Conservation (phyloP, 2,797 vertebrate genomes). For the Dallia pectoralis region DNA sequence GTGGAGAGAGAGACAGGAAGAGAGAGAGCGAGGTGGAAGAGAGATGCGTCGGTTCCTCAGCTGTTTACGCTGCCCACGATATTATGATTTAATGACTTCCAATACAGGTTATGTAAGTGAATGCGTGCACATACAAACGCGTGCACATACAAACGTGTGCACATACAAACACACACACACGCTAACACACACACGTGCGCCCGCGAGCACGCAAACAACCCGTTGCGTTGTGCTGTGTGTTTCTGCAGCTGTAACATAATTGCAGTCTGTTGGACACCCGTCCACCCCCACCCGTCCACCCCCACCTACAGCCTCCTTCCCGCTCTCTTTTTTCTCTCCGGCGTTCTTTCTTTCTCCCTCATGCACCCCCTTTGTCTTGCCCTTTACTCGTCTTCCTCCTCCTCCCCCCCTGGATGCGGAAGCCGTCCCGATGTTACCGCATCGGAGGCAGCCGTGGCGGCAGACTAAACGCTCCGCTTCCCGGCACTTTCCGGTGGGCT, state of each 20-base stretch:
- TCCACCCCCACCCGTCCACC: slow-evolving; percentile 35
- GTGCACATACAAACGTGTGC: not conserved
- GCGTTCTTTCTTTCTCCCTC: slow-evolving; percentile 19
- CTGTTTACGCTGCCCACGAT: slow-evolving; percentile 3
- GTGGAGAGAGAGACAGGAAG: not conserved
- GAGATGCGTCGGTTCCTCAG: not conserved
- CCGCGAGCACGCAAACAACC: not conserved
- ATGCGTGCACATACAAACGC: not conserved
- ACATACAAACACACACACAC: not conserved
- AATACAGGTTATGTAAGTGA: slow-evolving; percentile 40
- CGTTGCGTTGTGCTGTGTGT: slow-evolving; percentile 43
- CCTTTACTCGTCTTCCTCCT: not conserved
- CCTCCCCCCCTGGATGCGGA: not conserved
- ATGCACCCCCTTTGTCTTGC: not conserved
- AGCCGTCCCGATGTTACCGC: slow-evolving; percentile 18
- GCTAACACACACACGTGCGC: not conserved
- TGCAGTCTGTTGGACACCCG: slow-evolving; percentile 53
- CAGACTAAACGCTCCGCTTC: not conserved
- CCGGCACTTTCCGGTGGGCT: not conserved
- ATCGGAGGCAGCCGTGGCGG: slow-evolving; percentile 34
- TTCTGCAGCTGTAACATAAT: slow-evolving; percentile 64
- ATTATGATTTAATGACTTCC: slow-evolving; percentile 43
- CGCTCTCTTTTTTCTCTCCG: slow-evolving; percentile 11
- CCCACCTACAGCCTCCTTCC: slow-evolving; percentile 9
- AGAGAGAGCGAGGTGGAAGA: not conserved